Percentiles rank a stretch among this genome's conserved stretches.
phyloP scores from a whole-genome alignment of 2,113 vertebrate species.

The Python bivittatus region DNA sequence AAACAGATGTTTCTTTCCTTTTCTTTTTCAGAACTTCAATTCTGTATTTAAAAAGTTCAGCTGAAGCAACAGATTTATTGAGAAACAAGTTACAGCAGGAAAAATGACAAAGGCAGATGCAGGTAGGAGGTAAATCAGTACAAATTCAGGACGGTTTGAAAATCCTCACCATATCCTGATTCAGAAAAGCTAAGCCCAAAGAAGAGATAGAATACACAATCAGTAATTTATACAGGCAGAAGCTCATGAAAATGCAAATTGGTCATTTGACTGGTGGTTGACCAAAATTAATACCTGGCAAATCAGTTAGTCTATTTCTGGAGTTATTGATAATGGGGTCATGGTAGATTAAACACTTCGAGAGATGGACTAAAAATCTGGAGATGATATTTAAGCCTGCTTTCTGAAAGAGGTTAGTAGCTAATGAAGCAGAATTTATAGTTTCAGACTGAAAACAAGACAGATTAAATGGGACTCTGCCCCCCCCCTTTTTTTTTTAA shows the following conservation, averaged over 20 bases:
- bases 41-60: background rate
- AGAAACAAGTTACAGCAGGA: background rate
- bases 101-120: background rate
- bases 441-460: background rate
- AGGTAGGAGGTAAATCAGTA: background rate
- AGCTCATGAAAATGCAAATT: background rate
- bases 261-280: background rate
- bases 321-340: fast-evolving
- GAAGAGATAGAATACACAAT: fast-evolving
- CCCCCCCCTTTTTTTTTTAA: too few species aligned
- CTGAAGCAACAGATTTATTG: background rate
- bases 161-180: fast-evolving
- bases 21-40: conserved; percentile 21
- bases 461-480: background rate
- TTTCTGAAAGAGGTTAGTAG: fast-evolving
- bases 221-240: fast-evolving
- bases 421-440: background rate
- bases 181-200: background rate
- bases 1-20: background rate
- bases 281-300: background rate
- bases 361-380: background rate
- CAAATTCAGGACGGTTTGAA: fast-evolving
- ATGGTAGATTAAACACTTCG: fast-evolving
- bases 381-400: background rate
- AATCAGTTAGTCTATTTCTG: background rate